Conservation (phyloP, 2,797 vertebrate species). For the Halcyon leucocephala region DNA sequence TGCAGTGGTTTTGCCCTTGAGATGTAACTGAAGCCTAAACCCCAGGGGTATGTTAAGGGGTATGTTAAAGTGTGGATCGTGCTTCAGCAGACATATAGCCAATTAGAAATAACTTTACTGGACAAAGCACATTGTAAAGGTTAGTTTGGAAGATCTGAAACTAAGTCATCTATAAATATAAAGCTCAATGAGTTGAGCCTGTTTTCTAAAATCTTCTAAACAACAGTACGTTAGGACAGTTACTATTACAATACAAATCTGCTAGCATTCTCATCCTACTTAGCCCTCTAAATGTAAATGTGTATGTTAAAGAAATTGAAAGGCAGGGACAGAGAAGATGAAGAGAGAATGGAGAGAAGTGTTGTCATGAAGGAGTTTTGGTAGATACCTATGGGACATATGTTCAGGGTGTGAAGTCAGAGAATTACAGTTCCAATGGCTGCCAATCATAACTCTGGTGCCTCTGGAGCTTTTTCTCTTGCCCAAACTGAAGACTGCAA, state of each 20-base stretch:
- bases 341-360: not conserved
- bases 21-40: not conserved
- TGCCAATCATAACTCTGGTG: not conserved
- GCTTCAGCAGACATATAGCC: not conserved
- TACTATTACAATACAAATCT: not conserved
- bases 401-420: not conserved
- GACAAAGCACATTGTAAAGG: not conserved
- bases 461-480: not conserved
- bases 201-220: not conserved
- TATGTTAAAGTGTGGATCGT: not conserved
- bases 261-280: not conserved
- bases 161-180: not conserved
- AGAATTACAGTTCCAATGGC: not conserved
- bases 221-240: not conserved
- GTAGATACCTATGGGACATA: not conserved
- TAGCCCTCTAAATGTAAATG: not conserved
- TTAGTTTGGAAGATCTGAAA: not conserved
- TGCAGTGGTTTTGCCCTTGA: not conserved
- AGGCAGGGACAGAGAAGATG: not conserved
- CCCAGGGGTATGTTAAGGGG: not conserved
- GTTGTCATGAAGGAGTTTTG: not conserved
- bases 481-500: not conserved
- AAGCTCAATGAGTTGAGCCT: not conserved
- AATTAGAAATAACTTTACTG: not conserved
- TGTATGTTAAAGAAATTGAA: not conserved